phyloP scores from a whole-genome alignment of 2,888 invertebrate genomes.

The Oithona nana region DNA sequence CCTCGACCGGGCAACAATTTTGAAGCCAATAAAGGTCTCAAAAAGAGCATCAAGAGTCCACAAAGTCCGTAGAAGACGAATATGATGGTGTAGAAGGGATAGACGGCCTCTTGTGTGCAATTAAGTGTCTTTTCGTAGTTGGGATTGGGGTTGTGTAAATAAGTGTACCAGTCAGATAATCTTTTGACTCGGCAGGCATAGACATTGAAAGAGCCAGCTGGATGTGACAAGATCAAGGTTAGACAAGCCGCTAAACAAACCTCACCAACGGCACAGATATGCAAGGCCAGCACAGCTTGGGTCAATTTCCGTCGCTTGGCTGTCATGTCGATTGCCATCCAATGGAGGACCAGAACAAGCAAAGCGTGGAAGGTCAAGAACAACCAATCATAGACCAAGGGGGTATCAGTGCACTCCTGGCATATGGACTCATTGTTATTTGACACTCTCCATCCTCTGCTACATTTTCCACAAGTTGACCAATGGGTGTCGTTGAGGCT shows the following conservation, averaged over 20 bases:
- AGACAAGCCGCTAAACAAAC: slow-evolving; percentile 50
- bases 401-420: slow-evolving; percentile 39
- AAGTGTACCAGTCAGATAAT: slow-evolving; percentile 89
- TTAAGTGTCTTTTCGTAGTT: slow-evolving; percentile 70
- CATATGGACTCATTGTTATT: slow-evolving; percentile 49
- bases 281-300: slow-evolving; percentile 51
- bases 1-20: slow-evolving; percentile 25
- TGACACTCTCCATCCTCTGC: slow-evolving; percentile 47
- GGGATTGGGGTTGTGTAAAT: slow-evolving; percentile 80
- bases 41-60: slow-evolving; percentile 51
- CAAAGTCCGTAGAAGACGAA: slow-evolving; percentile 72
- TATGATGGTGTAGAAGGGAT: slow-evolving; percentile 87
- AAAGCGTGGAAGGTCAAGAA: slow-evolving; percentile 27
- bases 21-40: slow-evolving; percentile 51
- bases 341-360: slow-evolving; percentile 48
- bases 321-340: slow-evolving; percentile 69
- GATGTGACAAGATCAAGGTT: slow-evolving; percentile 60
- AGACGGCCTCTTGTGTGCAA: slow-evolving; percentile 94
- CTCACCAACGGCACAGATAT: slow-evolving; percentile 64
- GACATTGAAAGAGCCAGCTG: slow-evolving; percentile 52
- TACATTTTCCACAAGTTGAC: slow-evolving; percentile 69
- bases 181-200: slow-evolving; percentile 30
- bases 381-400: slow-evolving; percentile 31
- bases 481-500: slow-evolving; percentile 44
- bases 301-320: slow-evolving; percentile 55